These are phyloP conservation scores for Drosophila busckii DNA, from an alignment of 1,140 invertebrate species.

Conservation along the genomic window DNA sequence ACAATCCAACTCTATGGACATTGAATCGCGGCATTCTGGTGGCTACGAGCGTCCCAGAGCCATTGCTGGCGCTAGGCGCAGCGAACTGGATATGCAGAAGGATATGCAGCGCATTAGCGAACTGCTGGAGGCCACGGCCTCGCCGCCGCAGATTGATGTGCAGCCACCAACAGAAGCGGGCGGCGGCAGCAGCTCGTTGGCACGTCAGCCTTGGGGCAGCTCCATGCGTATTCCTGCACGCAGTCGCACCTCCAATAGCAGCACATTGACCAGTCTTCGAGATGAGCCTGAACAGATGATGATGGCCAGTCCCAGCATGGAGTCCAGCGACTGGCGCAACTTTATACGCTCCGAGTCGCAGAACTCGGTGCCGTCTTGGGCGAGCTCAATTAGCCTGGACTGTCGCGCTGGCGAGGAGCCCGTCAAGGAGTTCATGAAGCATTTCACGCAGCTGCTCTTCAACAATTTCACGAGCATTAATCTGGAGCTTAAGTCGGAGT, in stretches of 20 bases:
- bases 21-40: slow-evolving; percentile 70
- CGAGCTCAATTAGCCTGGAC: slow-evolving; percentile 85
- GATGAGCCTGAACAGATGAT: slow-evolving; percentile 65
- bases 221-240: slow-evolving; percentile 56
- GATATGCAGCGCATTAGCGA: slow-evolving; percentile 59
- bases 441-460: slow-evolving; percentile 86
- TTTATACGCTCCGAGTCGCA: slow-evolving; percentile 82
- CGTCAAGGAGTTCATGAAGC: slow-evolving; percentile 86
- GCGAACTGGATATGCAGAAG: slow-evolving; percentile 71
- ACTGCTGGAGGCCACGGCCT: slow-evolving; percentile 34
- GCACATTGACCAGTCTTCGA: slow-evolving; percentile 66
- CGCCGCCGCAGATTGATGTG: slow-evolving; percentile 66
- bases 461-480: slow-evolving; percentile 80
- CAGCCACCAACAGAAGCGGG: slow-evolving; percentile 60
- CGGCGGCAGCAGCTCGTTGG: not conserved
- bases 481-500: slow-evolving; percentile 84
- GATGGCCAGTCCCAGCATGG: slow-evolving; percentile 70
- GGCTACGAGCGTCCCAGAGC: slow-evolving; percentile 61
- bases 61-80: slow-evolving; percentile 66
- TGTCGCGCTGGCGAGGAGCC: slow-evolving; percentile 85
- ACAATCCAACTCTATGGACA: slow-evolving; percentile 66
- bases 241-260: slow-evolving; percentile 70
- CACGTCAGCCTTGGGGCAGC: slow-evolving; percentile 37
- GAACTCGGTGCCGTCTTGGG: slow-evolving; percentile 86
- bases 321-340: slow-evolving; percentile 75